A percentile compares a stretch with the other conserved stretches of the same genome.
Conservation (phyloP, 2,797 vertebrate species). For the Microctenopoma stevenorrisi region DNA sequence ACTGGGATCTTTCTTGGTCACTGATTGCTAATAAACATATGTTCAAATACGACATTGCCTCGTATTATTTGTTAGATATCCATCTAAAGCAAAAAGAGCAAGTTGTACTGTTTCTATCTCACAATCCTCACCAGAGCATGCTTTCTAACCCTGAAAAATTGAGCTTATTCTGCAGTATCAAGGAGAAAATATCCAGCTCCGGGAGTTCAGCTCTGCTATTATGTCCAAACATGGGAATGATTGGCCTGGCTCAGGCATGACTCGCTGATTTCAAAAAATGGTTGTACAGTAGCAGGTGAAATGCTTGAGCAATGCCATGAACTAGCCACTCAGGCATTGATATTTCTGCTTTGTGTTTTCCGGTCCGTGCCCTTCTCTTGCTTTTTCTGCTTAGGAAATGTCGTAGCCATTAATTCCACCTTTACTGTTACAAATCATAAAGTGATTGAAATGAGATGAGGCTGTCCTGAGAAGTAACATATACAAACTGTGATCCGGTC, state of each 20-base stretch:
- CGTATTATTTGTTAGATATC: constrained; percentile 9
- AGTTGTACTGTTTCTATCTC: constrained; percentile 9
- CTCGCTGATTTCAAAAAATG: constrained; percentile 42
- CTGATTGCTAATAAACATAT: constrained; percentile 37
- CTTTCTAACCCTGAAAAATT: constrained; percentile 31
- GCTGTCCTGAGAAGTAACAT: too few species aligned
- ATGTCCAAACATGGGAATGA: constrained; percentile 62
- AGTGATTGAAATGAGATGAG: too few species aligned
- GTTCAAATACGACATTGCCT: constrained; percentile 26
- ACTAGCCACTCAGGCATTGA: constrained; percentile 16
- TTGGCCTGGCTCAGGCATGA: constrained; percentile 40
- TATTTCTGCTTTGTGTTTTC: constrained; percentile 29
- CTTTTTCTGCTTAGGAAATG: neutral
- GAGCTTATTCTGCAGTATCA: constrained; percentile 18
- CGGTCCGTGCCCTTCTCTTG: neutral
- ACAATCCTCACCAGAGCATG: constrained; percentile 19
- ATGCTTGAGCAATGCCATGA: constrained; percentile 37
- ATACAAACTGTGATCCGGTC: neutral
- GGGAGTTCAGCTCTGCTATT: constrained; percentile 43
- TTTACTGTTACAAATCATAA: neutral
- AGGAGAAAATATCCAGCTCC: constrained; percentile 58
- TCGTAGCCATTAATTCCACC: neutral
- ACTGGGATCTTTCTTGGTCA: constrained; percentile 26
- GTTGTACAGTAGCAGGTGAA: constrained; percentile 40
- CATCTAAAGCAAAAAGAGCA: constrained; percentile 14